These are phyloP conservation scores for Atta texana DNA, from an alignment of 1,140 invertebrate genomes.

Conservation along the genomic window DNA sequence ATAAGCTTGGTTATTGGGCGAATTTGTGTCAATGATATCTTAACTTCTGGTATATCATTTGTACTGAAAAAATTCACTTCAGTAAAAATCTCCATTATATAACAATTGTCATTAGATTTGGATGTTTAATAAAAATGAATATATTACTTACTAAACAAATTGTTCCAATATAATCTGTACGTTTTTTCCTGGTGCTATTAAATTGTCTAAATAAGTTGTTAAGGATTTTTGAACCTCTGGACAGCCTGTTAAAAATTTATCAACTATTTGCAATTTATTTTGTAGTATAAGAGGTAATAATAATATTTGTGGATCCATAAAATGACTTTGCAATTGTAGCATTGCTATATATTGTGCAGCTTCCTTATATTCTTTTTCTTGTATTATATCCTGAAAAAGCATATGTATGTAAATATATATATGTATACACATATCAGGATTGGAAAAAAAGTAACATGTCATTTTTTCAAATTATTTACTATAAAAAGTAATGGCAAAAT, in stretches of 20 bases:
- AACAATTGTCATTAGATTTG: conserved; percentile 25
- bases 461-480: too few relatives aligned
- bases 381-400: conserved; percentile 83
- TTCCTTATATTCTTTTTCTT: conserved; percentile 88
- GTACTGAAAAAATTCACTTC: conserved; percentile 79
- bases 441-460: too few relatives aligned
- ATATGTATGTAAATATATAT: not conserved
- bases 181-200: conserved; percentile 84
- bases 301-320: conserved; percentile 88
- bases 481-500: too few relatives aligned
- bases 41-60: conserved; percentile 88
- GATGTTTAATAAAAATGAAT: not conserved
- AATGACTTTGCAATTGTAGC: conserved; percentile 88
- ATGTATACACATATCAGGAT: too few relatives aligned
- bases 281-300: conserved; percentile 91
- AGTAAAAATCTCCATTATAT: not conserved
- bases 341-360: conserved; percentile 89
- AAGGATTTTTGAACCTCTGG: conserved; percentile 87
- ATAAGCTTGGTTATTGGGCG: conserved; percentile 89
- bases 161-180: conserved; percentile 82
- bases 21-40: conserved; percentile 87
- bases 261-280: conserved; percentile 89
- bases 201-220: conserved; percentile 88
- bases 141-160: conserved; percentile 82
- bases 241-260: conserved; percentile 89